A percentile compares a stretch with the other conserved stretches of the same genome.
phyloP scores from a whole-genome alignment of 2,888 invertebrate species.

The Scotopteryx bipunctaria region DNA sequence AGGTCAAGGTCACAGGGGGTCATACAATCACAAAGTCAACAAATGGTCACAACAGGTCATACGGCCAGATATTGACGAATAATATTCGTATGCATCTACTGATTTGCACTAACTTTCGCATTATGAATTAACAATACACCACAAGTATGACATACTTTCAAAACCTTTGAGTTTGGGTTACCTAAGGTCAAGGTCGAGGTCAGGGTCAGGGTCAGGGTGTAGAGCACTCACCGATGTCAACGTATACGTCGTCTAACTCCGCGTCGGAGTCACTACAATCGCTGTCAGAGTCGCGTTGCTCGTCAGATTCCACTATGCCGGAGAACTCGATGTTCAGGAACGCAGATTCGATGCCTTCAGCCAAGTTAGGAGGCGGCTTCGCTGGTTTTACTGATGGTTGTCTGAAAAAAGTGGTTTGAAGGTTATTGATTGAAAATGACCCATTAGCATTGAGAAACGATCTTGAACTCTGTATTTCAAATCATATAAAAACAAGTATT shows the following conservation, averaged over 20 bases:
- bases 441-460: too few relatives aligned
- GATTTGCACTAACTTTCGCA: too few relatives aligned
- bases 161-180: too few relatives aligned
- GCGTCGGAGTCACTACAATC: constrained; percentile 71
- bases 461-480: too few relatives aligned
- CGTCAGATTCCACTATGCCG: constrained; percentile 78
- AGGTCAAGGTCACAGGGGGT: not conserved
- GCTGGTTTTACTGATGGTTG: constrained; percentile 71
- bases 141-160: too few relatives aligned
- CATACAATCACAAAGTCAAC: too few relatives aligned
- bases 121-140: too few relatives aligned
- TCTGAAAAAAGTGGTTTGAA: constrained; percentile 42
- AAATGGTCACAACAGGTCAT: too few relatives aligned
- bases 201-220: not conserved
- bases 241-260: constrained; percentile 73
- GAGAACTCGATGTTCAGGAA: constrained; percentile 81
- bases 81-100: too few relatives aligned
- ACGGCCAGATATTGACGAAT: too few relatives aligned
- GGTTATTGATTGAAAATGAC: not conserved
- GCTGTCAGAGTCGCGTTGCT: constrained; percentile 67
- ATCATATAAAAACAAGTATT: too few relatives aligned
- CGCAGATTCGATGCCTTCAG: constrained; percentile 78
- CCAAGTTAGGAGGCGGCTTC: constrained; percentile 71
- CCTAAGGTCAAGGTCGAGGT: not conserved
- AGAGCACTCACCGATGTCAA: constrained; percentile 67